Conservation (phyloP, 2,797 vertebrate species). For the Enteromius treurensis region DNA sequence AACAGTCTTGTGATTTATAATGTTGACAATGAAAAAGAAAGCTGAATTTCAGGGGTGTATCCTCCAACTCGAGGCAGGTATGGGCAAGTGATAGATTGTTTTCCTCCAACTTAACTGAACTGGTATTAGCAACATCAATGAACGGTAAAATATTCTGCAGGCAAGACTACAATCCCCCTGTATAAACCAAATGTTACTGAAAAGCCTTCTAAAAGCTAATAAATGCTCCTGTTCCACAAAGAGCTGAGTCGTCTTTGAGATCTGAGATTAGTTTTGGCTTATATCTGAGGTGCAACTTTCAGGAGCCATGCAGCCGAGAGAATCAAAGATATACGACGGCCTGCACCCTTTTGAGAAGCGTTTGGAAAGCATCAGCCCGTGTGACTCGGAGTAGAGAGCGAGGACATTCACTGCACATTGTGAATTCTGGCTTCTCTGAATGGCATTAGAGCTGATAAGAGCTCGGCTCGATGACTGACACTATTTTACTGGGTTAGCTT, state of each 20-base stretch:
- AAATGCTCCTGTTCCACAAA: constrained; percentile 46
- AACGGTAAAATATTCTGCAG: constrained; percentile 28
- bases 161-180: constrained; percentile 37
- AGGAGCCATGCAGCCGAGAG: constrained; percentile 48
- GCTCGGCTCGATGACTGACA: constrained; percentile 55
- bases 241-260: constrained; percentile 40
- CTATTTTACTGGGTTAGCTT: constrained; percentile 48
- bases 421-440: constrained; percentile 29
- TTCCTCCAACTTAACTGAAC: constrained; percentile 26
- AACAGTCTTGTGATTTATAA: constrained; percentile 46
- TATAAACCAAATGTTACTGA: constrained; percentile 45
- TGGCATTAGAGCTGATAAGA: constrained; percentile 54
- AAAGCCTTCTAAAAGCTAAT: constrained; percentile 43
- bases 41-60: constrained; percentile 31
- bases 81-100: constrained; percentile 38
- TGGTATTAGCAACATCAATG: constrained; percentile 42
- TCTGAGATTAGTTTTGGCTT: constrained; percentile 44
- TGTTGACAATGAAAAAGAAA: constrained; percentile 24
- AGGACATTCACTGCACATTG: constrained; percentile 33
- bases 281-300: constrained; percentile 49
- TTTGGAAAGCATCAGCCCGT: constrained; percentile 36
- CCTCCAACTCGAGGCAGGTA: constrained; percentile 24
- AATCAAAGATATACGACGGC: constrained; percentile 27
- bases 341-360: constrained; percentile 26
- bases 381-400: constrained; percentile 38